A percentile compares a stretch with the other conserved stretches of the same genome.
Conservation (phyloP, 2,888 invertebrate species). For the Diloba caeruleocephala region DNA sequence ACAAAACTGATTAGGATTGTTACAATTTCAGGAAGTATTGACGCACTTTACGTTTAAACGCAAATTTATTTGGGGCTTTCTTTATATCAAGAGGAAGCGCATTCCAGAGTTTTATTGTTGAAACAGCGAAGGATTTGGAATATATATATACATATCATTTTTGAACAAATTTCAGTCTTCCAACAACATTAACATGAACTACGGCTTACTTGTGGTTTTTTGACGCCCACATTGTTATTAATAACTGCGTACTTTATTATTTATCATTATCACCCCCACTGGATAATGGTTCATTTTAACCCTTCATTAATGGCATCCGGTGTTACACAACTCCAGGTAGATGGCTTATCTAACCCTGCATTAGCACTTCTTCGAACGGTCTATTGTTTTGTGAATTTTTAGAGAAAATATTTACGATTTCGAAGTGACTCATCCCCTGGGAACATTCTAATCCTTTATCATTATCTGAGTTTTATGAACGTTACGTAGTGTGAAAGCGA, state of each 20-base stretch:
- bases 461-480: conserved; percentile 59
- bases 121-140: too few relatives aligned
- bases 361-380: conserved; percentile 69
- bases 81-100: too few relatives aligned
- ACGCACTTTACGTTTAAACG: too few relatives aligned
- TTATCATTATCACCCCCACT: conserved; percentile 30
- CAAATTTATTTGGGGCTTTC: too few relatives aligned
- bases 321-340: conserved; percentile 63
- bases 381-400: conserved; percentile 60
- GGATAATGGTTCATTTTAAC: conserved; percentile 54
- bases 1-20: too few relatives aligned
- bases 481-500: conserved; percentile 46
- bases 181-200: conserved; percentile 13
- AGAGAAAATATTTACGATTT: conserved; percentile 62
- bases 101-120: too few relatives aligned
- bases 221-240: conserved; percentile 18
- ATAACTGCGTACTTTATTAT: conserved; percentile 31
- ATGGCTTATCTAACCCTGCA: conserved; percentile 67
- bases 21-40: too few relatives aligned
- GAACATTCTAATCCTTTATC: conserved; percentile 51
- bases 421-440: conserved; percentile 57
- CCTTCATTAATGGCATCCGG: conserved; percentile 70
- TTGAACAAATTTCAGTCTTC: conserved; percentile 1
- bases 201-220: conserved; percentile 7
- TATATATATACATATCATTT: background rate